Evolutionary conservation across 2,797 vertebrate species (phyloP), one percentile per base, ranked within the genome.

Genomic region (Onychomys arenicola): DNA sequence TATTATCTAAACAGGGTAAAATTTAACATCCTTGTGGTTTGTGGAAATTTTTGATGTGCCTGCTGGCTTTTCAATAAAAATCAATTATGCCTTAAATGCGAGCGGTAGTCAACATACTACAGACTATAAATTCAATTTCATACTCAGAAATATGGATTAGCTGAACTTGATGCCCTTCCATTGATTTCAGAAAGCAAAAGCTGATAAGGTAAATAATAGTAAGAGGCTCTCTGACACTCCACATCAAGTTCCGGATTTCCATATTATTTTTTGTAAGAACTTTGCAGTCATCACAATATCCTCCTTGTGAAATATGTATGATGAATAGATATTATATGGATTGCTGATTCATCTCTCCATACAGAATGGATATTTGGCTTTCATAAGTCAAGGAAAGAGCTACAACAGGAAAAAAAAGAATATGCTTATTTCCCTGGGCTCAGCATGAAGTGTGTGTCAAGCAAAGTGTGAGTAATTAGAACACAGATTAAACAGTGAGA

Each of bases 31-130:
- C 99, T 99, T 98, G 98, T 98, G 98, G 98, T 98, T 98, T 99
- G 99, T 99, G 98, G 98, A 99, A 99, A 99, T 99, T 99, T 99
- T 99, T 99, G 99, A 99, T 99, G 99, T 99, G 98, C 98, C 99
- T 99, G 99, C 98, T 99, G 98, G 99, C 99, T 99, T 99, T 99
- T 99, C 99, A 99, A 99, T 99, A 99, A 99, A 99, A 99, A 99
- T 99, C 99, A 99, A 99, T 99, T 99, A 99, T 98, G 98, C 98
- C 98, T 99, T 99, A 99, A 99, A 99, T 99, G 99, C 97, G 91
- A 99, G 98, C 97, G 91, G 98, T 99, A 99, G 99, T 99, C 99
- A 99, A 98, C 98, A 99, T 99, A 98, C 98, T 99, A 99, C 98
- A 99, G 98, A 98, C 98, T 98, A 99, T 99, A 98, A 98, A 99